Percentiles rank a stretch among this genome's conserved stretches.
phyloP scores from a whole-genome alignment of 2,888 invertebrate species.

The Scaptomyza reducta region DNA sequence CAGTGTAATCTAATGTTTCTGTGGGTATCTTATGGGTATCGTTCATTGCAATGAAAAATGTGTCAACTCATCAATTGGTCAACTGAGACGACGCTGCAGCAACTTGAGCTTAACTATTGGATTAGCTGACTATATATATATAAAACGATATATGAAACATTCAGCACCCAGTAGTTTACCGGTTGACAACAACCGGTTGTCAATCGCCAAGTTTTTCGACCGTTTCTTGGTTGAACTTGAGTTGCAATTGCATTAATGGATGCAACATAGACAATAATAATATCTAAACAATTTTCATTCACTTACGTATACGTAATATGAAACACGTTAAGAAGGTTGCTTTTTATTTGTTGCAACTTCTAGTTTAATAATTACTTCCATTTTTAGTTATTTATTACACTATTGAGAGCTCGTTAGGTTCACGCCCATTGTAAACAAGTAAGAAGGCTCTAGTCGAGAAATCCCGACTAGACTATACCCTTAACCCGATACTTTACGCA shows the following conservation, averaged over 20 bases:
- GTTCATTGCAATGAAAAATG: constrained; percentile 4
- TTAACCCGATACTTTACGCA: too few relatives aligned
- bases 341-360: constrained; percentile 1
- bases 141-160: background rate
- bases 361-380: background rate
- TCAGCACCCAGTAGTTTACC: constrained; percentile 15
- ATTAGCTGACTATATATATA: constrained; percentile 49
- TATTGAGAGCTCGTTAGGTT: background rate
- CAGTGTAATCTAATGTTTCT: too few relatives aligned
- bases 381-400: too few relatives aligned
- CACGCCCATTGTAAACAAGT: too few relatives aligned
- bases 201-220: constrained; percentile 1
- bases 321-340: constrained; percentile 22
- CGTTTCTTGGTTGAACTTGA: constrained; percentile 47
- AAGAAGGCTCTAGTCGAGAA: too few relatives aligned
- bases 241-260: constrained; percentile 30
- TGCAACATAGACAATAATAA: constrained; percentile 27
- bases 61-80: constrained; percentile 18
- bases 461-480: too few relatives aligned
- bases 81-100: constrained; percentile 14
- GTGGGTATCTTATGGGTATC: too few relatives aligned
- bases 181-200: constrained; percentile 33
- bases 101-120: constrained; percentile 65
- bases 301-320: constrained; percentile 42
- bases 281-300: constrained; percentile 17